Conservation (phyloP, 2,888 invertebrate species). For the Trissoscelio sp. region DNA sequence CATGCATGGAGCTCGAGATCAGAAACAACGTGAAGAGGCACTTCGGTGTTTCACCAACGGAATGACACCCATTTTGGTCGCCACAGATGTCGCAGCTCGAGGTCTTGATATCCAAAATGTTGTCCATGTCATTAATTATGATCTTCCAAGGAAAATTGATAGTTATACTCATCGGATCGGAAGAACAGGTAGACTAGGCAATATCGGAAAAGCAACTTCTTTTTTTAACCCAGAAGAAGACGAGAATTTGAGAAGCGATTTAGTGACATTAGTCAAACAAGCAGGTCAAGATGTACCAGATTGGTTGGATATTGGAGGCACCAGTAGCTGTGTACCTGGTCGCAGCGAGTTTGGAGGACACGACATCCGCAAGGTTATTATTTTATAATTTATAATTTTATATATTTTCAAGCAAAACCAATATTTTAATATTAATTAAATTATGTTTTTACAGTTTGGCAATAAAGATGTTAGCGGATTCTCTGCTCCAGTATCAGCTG, state of each 20-base stretch:
- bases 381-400: not conserved
- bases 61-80: constrained; percentile 91
- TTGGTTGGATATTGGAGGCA: constrained; percentile 82
- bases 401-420: not conserved
- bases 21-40: constrained; percentile 89
- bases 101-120: constrained; percentile 97
- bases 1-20: constrained; percentile 90
- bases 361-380: constrained; percentile 87
- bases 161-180: constrained; percentile 98
- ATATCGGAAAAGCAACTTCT: constrained; percentile 93
- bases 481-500: not conserved
- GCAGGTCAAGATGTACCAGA: constrained; percentile 92
- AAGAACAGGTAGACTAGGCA: constrained; percentile 96
- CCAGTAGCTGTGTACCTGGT: constrained; percentile 74
- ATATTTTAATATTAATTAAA: no score
- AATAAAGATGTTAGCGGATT: not conserved
- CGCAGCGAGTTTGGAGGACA: constrained; percentile 73
- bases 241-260: constrained; percentile 85
- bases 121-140: constrained; percentile 97
- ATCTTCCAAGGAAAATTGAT: constrained; percentile 94
- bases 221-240: constrained; percentile 89
- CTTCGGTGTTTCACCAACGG: constrained; percentile 92
- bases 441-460: not conserved
- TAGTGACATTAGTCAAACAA: constrained; percentile 90
- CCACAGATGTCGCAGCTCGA: constrained; percentile 97